phyloP scores from a whole-genome alignment of 2,888 invertebrate genomes.

The Stenotaenia linearis region DNA sequence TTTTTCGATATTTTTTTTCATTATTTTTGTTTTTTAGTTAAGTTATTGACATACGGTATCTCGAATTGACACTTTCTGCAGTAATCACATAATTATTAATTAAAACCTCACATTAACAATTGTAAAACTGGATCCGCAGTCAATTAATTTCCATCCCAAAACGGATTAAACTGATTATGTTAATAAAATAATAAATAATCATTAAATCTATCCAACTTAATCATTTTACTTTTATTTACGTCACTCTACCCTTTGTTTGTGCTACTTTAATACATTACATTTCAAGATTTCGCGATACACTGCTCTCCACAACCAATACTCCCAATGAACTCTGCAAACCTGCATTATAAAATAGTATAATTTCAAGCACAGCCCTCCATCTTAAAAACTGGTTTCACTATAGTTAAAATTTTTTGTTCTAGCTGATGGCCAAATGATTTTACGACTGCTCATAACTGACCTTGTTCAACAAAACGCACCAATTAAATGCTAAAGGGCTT shows the following conservation, averaged over 20 bases:
- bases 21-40: too few species aligned
- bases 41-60: too few species aligned
- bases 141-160: neutral
- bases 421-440: slow-evolving; percentile 22
- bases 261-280: neutral
- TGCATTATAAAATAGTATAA: slow-evolving; percentile 12
- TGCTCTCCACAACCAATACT: neutral
- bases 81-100: too few species aligned
- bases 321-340: neutral
- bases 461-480: slow-evolving; percentile 21
- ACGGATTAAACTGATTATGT: neutral
- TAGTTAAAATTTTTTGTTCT: slow-evolving; percentile 11
- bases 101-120: too few species aligned
- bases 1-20: too few species aligned
- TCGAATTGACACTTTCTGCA: too few species aligned
- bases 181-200: too few species aligned
- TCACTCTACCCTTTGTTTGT: neutral
- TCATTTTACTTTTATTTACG: neutral
- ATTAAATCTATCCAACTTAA: neutral
- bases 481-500: slow-evolving; percentile 10
- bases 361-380: slow-evolving; percentile 10
- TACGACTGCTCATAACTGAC: slow-evolving; percentile 24
- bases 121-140: neutral
- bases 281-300: neutral
- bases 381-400: slow-evolving; percentile 15